Evolutionary conservation across 2,113 vertebrate genomes (phyloP), one percentile per base, ranked within the genome.

Genomic region (Crotalus tigris): DNA sequence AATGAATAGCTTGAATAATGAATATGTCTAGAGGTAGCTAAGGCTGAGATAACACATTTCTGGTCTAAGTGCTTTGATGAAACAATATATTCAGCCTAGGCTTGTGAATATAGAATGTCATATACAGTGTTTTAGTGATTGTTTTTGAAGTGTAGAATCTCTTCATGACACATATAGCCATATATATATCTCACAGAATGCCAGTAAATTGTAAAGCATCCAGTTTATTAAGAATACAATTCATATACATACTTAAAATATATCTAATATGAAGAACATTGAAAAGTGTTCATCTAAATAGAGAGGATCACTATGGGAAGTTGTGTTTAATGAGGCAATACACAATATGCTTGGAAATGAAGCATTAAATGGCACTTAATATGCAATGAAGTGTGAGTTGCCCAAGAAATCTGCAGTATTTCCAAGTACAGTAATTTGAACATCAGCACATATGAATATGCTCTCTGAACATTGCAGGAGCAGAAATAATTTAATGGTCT

Each of bases 301-400:
- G 44, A 33, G 13, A 51, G 29, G 46, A 53, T 12, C 10, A 64
- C 91, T 64, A 12, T 53, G 85, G 85, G 46, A 64, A 92, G 57
- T 64, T 88, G 7, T 88, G 46, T 53, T 92, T 92, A 92, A 92
- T 92, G 91, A 87, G 58, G 21, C 55, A 64, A 26, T 88, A 69
- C 9, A 29, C 57, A 69, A 92, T n/a, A 88, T 10, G 51, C n/a
- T 59, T 92, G 85, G 91, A 92, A 88, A 23, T 26, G 91, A 87
- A 88, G 91, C 91, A 92, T 88, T 88, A 92, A 92, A 33, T 92
- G 85, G 90, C 57, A 64, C 58, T 87, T 58, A 87, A 51, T 87
- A 54, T 64, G 58, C 58, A 92, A 53, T 69, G 85, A 92, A 92
- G 58, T 53, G 49, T 92, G 46, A 92, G 29, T 11, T 64, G 85